Evolutionary conservation across 2,797 vertebrate species (phyloP).

Genomic region (Echiichthys vipera): DNA sequence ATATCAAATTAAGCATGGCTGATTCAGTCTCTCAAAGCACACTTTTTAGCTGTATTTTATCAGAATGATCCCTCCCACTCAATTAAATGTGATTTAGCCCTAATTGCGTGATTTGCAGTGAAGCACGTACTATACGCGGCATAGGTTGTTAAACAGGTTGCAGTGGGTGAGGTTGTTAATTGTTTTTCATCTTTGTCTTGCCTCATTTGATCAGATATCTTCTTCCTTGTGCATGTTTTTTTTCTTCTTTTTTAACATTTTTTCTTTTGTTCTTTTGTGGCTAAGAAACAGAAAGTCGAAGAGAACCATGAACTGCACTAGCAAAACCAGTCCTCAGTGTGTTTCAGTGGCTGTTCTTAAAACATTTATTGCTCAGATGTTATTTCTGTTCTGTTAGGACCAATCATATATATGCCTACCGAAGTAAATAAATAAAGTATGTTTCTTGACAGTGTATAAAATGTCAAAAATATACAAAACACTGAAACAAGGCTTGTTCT

Average conservation of each 20-base stretch:
- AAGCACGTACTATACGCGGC: constrained; percentile 50
- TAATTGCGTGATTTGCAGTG: constrained; percentile 71
- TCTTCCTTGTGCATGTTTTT: not conserved
- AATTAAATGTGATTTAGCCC: constrained; percentile 70
- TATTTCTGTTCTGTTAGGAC: not conserved
- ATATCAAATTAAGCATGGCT: constrained; percentile 70
- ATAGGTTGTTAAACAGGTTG: constrained; percentile 53
- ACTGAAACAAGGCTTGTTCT: not conserved
- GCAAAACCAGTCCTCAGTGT: not conserved
- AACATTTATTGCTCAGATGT: not conserved
- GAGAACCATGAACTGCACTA: not conserved
- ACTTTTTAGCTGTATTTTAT: constrained; percentile 74
- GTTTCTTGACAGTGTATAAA: not conserved
- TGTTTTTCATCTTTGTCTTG: constrained; percentile 57
- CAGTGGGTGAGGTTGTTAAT: constrained; percentile 46
- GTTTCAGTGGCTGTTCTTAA: not conserved
- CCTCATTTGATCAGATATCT: constrained; percentile 25
- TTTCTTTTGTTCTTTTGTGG: constrained; percentile 8
- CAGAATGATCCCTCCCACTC: constrained; percentile 67
- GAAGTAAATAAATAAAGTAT: not conserved
- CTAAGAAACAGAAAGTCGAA: not conserved
- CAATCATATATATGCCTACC: not conserved
- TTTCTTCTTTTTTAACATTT: not conserved
- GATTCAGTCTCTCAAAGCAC: constrained; percentile 69
- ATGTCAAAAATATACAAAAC: not conserved